These are phyloP conservation scores for Saccostrea glomerata DNA, from an alignment of 1,140 invertebrate genomes.

Conservation along the genomic window DNA sequence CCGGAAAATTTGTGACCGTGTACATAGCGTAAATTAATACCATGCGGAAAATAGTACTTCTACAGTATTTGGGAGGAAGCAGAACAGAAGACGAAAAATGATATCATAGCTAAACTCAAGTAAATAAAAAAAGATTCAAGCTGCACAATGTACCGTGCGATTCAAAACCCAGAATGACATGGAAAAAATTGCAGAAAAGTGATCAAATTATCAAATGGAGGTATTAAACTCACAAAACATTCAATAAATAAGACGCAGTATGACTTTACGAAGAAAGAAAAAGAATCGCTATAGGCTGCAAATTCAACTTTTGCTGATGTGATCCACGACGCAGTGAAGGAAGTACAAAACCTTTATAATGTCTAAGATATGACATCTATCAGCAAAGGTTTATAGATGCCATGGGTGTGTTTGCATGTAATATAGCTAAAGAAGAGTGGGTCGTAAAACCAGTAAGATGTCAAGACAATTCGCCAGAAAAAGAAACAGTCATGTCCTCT, in stretches of 20 bases:
- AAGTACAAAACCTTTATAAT: not conserved
- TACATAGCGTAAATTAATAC: too few species aligned
- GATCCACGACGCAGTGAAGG: slow-evolving; percentile 31
- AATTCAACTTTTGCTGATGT: slow-evolving; percentile 38
- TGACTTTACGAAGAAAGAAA: slow-evolving; percentile 6
- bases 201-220: slow-evolving; percentile 13
- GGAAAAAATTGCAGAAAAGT: not conserved
- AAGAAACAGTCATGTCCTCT: not conserved
- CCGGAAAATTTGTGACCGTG: too few species aligned
- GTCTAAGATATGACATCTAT: slow-evolving; percentile 38
- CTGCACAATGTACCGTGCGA: not conserved
- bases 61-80: slow-evolving; percentile 50
- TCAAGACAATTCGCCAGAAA: slow-evolving; percentile 24
- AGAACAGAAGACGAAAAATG: slow-evolving; percentile 45
- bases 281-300: not conserved
- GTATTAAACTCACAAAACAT: slow-evolving; percentile 5
- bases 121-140: slow-evolving; percentile 48
- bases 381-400: slow-evolving; percentile 5
- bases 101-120: slow-evolving; percentile 32
- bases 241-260: not conserved
- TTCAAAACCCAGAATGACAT: not conserved
- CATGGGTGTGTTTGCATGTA: slow-evolving; percentile 41
- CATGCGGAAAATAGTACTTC: too few species aligned
- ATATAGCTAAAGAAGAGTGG: slow-evolving; percentile 40
- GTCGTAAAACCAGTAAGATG: slow-evolving; percentile 16